phyloP scores from a whole-genome alignment of 1,140 invertebrate genomes.

The Heliconius hermathena region DNA sequence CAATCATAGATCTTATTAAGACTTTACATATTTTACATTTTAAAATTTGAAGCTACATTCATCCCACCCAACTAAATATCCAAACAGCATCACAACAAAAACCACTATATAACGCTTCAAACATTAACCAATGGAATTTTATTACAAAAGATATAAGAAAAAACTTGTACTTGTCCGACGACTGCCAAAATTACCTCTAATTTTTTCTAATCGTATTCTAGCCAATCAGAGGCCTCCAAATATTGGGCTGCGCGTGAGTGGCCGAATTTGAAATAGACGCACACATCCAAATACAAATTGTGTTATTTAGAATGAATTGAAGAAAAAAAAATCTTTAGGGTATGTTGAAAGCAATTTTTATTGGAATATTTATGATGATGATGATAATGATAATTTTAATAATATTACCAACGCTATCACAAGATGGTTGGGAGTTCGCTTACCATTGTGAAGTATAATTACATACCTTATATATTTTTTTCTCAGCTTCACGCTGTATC shows the following conservation, averaged over 20 bases:
- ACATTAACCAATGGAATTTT: constrained; percentile 16
- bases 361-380: too few species aligned
- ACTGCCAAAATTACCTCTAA: constrained; percentile 40
- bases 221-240: constrained; percentile 44
- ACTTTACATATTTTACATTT: too few species aligned
- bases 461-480: too few species aligned
- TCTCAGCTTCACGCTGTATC: too few species aligned
- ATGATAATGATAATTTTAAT: too few species aligned
- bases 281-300: constrained; percentile 20
- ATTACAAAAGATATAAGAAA: constrained; percentile 26
- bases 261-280: constrained; percentile 42
- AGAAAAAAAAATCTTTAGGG: too few species aligned
- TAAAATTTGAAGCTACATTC: background rate
- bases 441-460: too few species aligned
- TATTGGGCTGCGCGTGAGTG: constrained; percentile 50
- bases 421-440: too few species aligned
- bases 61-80: background rate
- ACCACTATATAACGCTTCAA: background rate
- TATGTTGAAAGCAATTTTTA: too few species aligned
- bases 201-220: constrained; percentile 48
- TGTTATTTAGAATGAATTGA: background rate
- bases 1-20: too few species aligned
- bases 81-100: background rate
- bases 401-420: too few species aligned
- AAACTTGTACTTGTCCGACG: constrained; percentile 11